Conservation (phyloP, 2,888 invertebrate genomes). For the Tridacna gigas region DNA sequence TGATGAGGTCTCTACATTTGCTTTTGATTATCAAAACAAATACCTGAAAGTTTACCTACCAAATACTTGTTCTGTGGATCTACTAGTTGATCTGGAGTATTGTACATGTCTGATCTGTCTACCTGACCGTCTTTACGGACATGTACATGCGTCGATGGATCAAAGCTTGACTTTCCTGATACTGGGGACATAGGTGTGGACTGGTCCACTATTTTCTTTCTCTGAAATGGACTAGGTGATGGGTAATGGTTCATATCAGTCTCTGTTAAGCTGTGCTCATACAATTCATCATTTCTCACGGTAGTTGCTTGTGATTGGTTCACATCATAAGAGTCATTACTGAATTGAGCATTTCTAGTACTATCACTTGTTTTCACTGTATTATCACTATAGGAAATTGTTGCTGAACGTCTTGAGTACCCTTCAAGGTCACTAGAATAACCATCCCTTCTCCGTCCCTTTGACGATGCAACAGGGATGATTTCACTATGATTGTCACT, state of each 20-base stretch:
- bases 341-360: background rate
- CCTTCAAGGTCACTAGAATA: slow-evolving; percentile 82
- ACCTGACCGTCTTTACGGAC: slow-evolving; percentile 31
- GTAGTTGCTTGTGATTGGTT: slow-evolving; percentile 51
- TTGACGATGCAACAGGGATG: slow-evolving; percentile 50
- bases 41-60: slow-evolving; percentile 33
- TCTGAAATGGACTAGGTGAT: slow-evolving; percentile 72
- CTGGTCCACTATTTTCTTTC: slow-evolving; percentile 73
- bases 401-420: slow-evolving; percentile 67
- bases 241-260: slow-evolving; percentile 51
- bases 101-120: slow-evolving; percentile 63
- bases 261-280: slow-evolving; percentile 53
- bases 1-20: no score
- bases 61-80: slow-evolving; percentile 64
- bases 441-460: slow-evolving; percentile 68
- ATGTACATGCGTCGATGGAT: slow-evolving; percentile 25
- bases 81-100: slow-evolving; percentile 42
- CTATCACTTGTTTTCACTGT: background rate
- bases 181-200: slow-evolving; percentile 71
- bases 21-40: no score
- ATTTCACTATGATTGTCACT: slow-evolving; percentile 69
- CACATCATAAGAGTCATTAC: slow-evolving; percentile 53
- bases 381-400: slow-evolving; percentile 50
- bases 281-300: slow-evolving; percentile 65
- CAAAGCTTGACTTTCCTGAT: slow-evolving; percentile 12